These are phyloP conservation scores for Phymorhynchus buccinoides DNA, from an alignment of 1,140 invertebrate species.

Conservation along the genomic window DNA sequence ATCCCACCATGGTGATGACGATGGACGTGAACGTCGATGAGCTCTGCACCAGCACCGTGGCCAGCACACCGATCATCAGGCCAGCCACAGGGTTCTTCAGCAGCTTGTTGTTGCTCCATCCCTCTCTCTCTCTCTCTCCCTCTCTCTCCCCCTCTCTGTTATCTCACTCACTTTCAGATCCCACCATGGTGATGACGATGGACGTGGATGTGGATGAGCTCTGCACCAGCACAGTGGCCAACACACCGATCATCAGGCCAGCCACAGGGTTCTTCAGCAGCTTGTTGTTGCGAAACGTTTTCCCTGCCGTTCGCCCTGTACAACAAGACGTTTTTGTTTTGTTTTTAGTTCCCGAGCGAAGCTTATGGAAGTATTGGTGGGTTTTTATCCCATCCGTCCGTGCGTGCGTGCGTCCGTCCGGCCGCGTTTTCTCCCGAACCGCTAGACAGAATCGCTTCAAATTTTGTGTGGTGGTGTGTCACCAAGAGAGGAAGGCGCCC, in stretches of 20 bases:
- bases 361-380: too few relatives aligned
- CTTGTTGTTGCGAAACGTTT: constrained; percentile 74
- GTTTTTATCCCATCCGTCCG: too few relatives aligned
- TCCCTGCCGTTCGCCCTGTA: constrained; percentile 64
- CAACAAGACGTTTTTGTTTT: too few relatives aligned
- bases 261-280: constrained; percentile 77
- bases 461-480: too few relatives aligned
- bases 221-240: constrained; percentile 79
- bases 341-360: too few relatives aligned
- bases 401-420: too few relatives aligned
- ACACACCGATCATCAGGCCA: constrained; percentile 78
- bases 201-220: constrained; percentile 79
- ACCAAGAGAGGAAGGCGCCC: too few relatives aligned
- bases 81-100: constrained; percentile 77
- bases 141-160: not conserved
- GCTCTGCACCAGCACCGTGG: constrained; percentile 79
- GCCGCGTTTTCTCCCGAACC: too few relatives aligned
- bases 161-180: constrained; percentile 74
- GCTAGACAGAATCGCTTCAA: too few relatives aligned
- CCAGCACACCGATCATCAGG: constrained; percentile 79
- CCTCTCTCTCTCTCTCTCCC: not conserved
- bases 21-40: constrained; percentile 79
- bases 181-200: constrained; percentile 79
- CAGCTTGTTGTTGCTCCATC: too few relatives aligned
- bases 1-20: constrained; percentile 79